These are phyloP conservation scores for Leguminivora glycinivorella DNA, from an alignment of 1,140 invertebrate genomes.

Conservation along the genomic window DNA sequence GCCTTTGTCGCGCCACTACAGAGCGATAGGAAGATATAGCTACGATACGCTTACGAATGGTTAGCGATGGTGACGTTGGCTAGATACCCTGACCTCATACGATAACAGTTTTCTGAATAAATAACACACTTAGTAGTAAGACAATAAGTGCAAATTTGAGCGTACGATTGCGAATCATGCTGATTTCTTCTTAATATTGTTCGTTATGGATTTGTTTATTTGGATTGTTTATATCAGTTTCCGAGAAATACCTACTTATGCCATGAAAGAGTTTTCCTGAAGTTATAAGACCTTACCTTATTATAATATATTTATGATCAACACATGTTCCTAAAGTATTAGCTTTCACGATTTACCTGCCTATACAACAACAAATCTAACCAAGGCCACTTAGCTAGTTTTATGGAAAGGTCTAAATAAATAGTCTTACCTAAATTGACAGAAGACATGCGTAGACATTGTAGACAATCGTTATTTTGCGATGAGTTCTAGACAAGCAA, in stretches of 20 bases:
- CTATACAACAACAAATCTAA: not conserved
- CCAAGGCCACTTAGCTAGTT: not conserved
- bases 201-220: constrained; percentile 6
- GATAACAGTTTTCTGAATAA: not conserved
- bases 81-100: constrained; percentile 17
- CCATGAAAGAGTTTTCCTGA: not conserved
- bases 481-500: not conserved
- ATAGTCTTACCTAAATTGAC: not conserved
- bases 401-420: not conserved
- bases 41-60: too few species aligned
- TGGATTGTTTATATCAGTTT: not conserved
- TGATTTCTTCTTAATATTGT: not conserved
- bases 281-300: not conserved
- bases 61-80: too few species aligned
- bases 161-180: not conserved
- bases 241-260: not conserved
- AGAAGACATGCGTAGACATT: not conserved
- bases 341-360: not conserved
- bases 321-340: not conserved
- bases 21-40: too few species aligned
- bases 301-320: not conserved
- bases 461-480: not conserved
- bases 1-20: too few species aligned
- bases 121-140: not conserved
- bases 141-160: not conserved